phyloP scores from a whole-genome alignment of 2,888 invertebrate genomes.

The Hydrotaea diabolus region DNA sequence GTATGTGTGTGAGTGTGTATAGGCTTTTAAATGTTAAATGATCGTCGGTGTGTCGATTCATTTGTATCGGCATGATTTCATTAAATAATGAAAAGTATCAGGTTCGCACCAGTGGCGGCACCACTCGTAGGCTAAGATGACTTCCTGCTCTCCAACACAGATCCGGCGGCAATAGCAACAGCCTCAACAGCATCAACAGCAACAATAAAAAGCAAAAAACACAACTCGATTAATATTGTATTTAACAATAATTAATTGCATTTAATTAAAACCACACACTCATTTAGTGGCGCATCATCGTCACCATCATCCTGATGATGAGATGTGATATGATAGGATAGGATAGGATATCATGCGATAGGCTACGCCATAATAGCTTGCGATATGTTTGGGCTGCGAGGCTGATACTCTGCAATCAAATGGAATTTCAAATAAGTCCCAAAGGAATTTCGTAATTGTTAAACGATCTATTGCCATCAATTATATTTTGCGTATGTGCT shows the following conservation, averaged over 20 bases:
- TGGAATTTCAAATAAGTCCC: slow-evolving; percentile 18
- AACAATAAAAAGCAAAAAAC: background rate
- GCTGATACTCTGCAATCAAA: background rate
- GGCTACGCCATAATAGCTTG: no score
- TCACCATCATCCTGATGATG: background rate
- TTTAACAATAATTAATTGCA: slow-evolving; percentile 59
- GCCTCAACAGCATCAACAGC: background rate
- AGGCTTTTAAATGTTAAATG: slow-evolving; percentile 26
- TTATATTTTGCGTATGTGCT: background rate
- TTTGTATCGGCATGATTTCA: background rate
- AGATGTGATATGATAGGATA: background rate
- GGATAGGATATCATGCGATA: background rate
- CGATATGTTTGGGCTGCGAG: background rate
- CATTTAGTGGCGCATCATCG: slow-evolving; percentile 37
- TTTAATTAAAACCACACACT: slow-evolving; percentile 58
- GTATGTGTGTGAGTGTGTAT: background rate
- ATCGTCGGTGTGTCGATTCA: background rate
- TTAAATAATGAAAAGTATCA: slow-evolving; percentile 16
- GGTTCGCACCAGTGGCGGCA: no score
- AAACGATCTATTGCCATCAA: slow-evolving; percentile 51
- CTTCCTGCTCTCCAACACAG: background rate
- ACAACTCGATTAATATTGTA: slow-evolving; percentile 13
- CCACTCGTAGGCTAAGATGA: background rate
- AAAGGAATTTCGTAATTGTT: slow-evolving; percentile 43
- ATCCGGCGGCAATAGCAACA: background rate